Base-by-base conservation (phyloP, 2,888 invertebrate species). In the Papilio elwesi region DNA sequence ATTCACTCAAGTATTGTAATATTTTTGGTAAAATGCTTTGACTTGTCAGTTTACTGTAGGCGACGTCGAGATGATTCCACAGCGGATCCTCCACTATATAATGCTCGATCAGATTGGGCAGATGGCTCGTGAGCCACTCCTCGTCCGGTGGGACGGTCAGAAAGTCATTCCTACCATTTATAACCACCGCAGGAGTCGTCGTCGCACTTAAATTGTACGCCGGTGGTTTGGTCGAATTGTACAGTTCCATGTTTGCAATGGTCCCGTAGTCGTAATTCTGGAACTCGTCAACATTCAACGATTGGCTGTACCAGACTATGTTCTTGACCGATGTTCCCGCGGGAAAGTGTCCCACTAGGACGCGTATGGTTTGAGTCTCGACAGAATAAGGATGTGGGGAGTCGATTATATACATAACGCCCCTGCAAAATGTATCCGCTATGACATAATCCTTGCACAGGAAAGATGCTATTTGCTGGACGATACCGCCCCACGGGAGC, bases 21-120 rank as follows among this genome's bases (percentile, higher is more conserved):
- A 70, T 70, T 47, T 70, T 70, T 53, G 64, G 63, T 6, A 70
- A 26, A 13, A 70, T 64, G 3, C 16, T 15, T 51, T 57, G 4
- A 3, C 68, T 63, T 0, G 57, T 68, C 1, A 64, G 11, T 49
- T 64, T 38, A 47, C 77, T 76, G 67, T 70, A 87, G 38, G 85
- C 59, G 36, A 81, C 81, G 53, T 87, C 88, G 4, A 85, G 70
- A 70, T 89, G 89, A 49, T 81, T 84, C 78, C 82, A 87, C 5
- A 51, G 38, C 0, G 69, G 68, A 59, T 74, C 59, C 9, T 66
- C n/a, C 5, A 75, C 72, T 26, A 67, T 36, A 36, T 57, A n/a
- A 6, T 67, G 15, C 43, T 74, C 71, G 11, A 70, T n/a, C 11
- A 87, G 81, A 38, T 85, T 85, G 0, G 85, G 84, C 15, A 89